These are phyloP conservation scores for Ruditapes philippinarum DNA, from an alignment of 1,140 invertebrate genomes.

Conservation along the genomic window DNA sequence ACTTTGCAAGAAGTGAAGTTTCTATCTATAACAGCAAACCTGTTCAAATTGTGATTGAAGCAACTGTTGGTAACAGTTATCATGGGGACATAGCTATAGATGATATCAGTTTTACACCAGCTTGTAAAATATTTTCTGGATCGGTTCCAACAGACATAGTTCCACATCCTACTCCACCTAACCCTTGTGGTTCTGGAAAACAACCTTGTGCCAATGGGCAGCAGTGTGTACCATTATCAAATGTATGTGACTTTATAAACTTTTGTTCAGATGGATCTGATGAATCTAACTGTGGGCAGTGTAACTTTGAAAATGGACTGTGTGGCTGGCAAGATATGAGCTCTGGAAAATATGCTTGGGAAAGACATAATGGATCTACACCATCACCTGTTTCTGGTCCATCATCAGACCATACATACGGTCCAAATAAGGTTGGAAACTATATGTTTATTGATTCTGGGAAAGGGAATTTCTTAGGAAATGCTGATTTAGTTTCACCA, in stretches of 20 bases:
- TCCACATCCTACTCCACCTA: constrained; percentile 69
- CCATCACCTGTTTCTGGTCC: constrained; percentile 74
- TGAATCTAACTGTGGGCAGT: constrained; percentile 79
- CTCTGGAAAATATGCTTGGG: constrained; percentile 80
- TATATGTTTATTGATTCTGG: constrained; percentile 82
- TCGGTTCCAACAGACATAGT: constrained; percentile 57
- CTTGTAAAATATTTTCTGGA: constrained; percentile 65
- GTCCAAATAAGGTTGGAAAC: constrained; percentile 68
- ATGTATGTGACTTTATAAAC: constrained; percentile 82
- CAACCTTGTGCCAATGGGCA: constrained; percentile 69
- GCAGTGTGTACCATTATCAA: constrained; percentile 71
- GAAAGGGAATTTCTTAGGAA: constrained; percentile 74
- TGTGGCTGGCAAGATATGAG: constrained; percentile 83
- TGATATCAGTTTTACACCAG: constrained; percentile 80
- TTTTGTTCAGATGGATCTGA: constrained; percentile 83
- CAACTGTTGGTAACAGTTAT: constrained; percentile 73
- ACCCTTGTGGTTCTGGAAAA: constrained; percentile 74
- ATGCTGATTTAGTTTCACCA: constrained; percentile 71
- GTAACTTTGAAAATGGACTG: constrained; percentile 78
- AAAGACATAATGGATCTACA: constrained; percentile 77
- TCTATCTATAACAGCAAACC: constrained; percentile 67
- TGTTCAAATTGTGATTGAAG: constrained; percentile 83
- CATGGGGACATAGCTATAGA: constrained; percentile 85
- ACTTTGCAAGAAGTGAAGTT: constrained; percentile 76
- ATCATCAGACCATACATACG: constrained; percentile 80